Evolutionary conservation across 2,113 vertebrate genomes (phyloP).

Genomic region (Indicator maculatus): DNA sequence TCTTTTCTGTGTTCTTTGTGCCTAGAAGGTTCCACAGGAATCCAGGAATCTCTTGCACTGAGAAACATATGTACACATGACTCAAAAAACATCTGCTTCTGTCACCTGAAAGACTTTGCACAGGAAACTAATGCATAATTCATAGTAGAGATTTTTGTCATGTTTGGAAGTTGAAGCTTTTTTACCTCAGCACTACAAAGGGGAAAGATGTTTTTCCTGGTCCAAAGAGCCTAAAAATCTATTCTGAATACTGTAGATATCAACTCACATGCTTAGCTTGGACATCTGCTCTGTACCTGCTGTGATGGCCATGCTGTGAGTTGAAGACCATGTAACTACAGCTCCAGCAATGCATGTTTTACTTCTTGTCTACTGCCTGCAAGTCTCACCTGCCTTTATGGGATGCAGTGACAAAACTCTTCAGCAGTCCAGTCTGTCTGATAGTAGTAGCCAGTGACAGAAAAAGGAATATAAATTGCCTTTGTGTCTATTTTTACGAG

Average conservation of each 20-base stretch:
- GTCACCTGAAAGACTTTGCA: slow-evolving; percentile 49
- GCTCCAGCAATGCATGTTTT: not conserved
- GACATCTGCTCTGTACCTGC: not conserved
- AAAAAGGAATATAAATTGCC: not conserved
- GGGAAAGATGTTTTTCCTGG: not conserved
- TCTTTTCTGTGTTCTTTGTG: slow-evolving; percentile 22
- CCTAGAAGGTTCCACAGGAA: slow-evolving; percentile 12
- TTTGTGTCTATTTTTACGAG: not conserved
- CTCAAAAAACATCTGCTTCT: slow-evolving; percentile 36
- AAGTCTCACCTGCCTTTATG: not conserved
- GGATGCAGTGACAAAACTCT: not conserved
- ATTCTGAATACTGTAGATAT: not conserved
- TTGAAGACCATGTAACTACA: not conserved
- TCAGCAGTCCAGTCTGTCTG: not conserved
- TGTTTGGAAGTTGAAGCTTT: not conserved
- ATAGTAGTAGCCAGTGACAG: not conserved
- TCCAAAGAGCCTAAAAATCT: not conserved
- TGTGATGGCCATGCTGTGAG: not conserved
- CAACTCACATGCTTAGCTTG: not conserved
- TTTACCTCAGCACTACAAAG: not conserved
- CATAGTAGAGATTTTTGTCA: not conserved
- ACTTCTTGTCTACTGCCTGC: not conserved
- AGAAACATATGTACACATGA: slow-evolving; percentile 21
- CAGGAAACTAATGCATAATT: slow-evolving; percentile 48
- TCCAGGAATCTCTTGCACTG: not conserved